These are phyloP conservation scores for Natrix natrix DNA, from an alignment of 2,797 vertebrate species.

Conservation along the genomic window DNA sequence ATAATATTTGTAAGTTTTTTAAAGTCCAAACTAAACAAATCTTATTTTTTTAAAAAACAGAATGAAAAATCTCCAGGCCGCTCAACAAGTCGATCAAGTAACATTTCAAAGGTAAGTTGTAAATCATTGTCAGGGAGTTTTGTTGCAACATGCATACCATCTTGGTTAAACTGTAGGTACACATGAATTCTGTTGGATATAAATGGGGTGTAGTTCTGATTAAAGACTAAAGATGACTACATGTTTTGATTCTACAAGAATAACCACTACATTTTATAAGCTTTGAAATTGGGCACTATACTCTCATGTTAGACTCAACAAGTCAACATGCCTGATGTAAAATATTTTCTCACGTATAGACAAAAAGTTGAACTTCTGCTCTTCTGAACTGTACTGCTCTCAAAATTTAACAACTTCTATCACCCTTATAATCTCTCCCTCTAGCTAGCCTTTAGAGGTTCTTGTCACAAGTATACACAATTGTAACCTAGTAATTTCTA, in stretches of 20 bases:
- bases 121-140: background rate
- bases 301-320: background rate
- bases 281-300: background rate
- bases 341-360: background rate
- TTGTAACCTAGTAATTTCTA: background rate
- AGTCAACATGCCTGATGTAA: background rate
- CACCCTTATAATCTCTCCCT: background rate
- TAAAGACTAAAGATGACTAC: background rate
- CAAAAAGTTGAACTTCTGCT: background rate
- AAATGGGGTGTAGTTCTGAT: background rate
- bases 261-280: background rate
- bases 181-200: background rate
- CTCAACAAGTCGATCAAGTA: conserved; percentile 91
- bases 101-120: conserved; percentile 92
- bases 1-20: background rate
- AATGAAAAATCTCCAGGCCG: conserved; percentile 85
- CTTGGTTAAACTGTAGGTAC: background rate
- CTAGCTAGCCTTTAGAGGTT: background rate
- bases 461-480: background rate
- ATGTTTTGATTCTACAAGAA: background rate
- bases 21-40: conserved; percentile 17
- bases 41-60: conserved; percentile 77
- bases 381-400: background rate
- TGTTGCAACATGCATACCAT: background rate
- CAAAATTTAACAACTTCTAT: background rate